Evolutionary conservation across 1,140 invertebrate species (phyloP).

Genomic region (Drosophila yakuba): DNA sequence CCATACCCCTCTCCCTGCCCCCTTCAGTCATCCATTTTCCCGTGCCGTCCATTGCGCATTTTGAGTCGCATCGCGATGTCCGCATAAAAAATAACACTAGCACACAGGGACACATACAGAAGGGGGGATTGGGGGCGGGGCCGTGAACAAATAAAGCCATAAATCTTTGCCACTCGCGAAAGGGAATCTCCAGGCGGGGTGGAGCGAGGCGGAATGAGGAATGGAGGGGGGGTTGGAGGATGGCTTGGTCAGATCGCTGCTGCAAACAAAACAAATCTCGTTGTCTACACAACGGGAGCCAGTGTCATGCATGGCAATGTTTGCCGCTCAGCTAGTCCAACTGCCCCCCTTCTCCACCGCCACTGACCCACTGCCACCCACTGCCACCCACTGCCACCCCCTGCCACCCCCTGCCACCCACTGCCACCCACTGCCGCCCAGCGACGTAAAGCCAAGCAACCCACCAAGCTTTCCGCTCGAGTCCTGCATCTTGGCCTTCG

Average conservation of each 20-base stretch:
- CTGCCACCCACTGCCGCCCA: background rate
- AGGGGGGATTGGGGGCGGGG: constrained; percentile 2
- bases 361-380: background rate
- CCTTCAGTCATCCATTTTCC: background rate
- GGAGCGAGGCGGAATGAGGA: no score
- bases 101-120: constrained; percentile 14
- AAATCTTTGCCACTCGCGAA: constrained; percentile 67
- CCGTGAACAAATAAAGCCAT: constrained; percentile 76
- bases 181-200: background rate
- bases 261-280: constrained; percentile 74
- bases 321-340: constrained; percentile 20
- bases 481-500: constrained; percentile 39
- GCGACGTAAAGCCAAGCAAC: no score
- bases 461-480: constrained; percentile 10
- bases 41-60: constrained; percentile 17
- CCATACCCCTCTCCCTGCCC: no score
- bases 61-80: constrained; percentile 44
- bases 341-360: background rate
- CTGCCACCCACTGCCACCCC: background rate
- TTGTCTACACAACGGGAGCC: constrained; percentile 62
- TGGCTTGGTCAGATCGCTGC: constrained; percentile 57
- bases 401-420: background rate
- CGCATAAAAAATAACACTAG: constrained; percentile 61
- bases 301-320: constrained; percentile 70
- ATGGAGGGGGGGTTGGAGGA: background rate